phyloP scores from a whole-genome alignment of 2,113 vertebrate genomes.

The Coreoperca whiteheadi region DNA sequence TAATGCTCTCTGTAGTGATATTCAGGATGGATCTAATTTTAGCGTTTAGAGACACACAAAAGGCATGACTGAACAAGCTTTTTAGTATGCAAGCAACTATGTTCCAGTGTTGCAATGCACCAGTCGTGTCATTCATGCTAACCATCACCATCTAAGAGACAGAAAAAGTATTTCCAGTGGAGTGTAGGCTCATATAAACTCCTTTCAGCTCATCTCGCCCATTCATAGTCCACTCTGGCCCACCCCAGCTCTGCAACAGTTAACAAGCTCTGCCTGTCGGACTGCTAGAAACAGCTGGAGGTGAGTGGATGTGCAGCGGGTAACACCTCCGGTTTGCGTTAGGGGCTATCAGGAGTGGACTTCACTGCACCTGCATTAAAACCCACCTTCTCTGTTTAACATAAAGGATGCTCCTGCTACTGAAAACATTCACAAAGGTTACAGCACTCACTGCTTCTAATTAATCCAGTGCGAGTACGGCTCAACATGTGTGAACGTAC shows the following conservation, averaged over 20 bases:
- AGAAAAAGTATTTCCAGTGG: conserved; percentile 18
- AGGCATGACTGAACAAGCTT: conserved; percentile 14
- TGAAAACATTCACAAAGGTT: conserved; percentile 18
- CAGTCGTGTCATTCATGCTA: conserved; percentile 10
- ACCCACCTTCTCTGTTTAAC: background rate
- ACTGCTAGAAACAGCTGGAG: conserved; percentile 1
- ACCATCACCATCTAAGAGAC: conserved; percentile 19
- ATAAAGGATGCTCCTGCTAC: background rate
- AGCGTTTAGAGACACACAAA: conserved; percentile 25
- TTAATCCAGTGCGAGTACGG: background rate
- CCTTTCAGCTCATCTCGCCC: conserved; percentile 23
- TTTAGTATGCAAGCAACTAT: conserved; percentile 24
- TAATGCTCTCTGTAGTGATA: background rate
- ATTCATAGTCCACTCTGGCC: background rate
- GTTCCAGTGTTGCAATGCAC: conserved; percentile 28
- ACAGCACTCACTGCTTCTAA: background rate
- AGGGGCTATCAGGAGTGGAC: conserved; percentile 5
- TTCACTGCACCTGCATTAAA: conserved; percentile 13
- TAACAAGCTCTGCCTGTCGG: conserved; percentile 12
- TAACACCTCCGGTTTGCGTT: conserved; percentile 4
- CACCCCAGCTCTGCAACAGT: background rate
- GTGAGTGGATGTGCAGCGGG: background rate
- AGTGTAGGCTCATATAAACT: background rate
- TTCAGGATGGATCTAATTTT: conserved; percentile 31
- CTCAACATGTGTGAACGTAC: conserved; percentile 1